Percentiles rank a stretch among this genome's conserved stretches.
Conservation (phyloP, 1,140 invertebrate genomes). For the Trissolcus basalis region DNA sequence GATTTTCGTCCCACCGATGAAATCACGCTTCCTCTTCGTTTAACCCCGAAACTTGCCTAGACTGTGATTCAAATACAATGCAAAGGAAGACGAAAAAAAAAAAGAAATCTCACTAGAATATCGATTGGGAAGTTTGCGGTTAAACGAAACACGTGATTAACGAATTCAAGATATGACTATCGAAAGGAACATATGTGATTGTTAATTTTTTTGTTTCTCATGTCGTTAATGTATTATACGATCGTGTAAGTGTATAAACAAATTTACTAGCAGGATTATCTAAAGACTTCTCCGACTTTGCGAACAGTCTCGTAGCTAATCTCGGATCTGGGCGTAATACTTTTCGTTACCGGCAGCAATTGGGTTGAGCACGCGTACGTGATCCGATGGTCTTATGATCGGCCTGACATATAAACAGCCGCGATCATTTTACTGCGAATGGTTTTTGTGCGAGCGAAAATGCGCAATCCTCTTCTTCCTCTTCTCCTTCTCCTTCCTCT, state of each 20-base stretch:
- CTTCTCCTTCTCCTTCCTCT: too few species aligned
- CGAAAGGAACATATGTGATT: not conserved
- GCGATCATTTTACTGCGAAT: not conserved
- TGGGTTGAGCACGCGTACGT: slow-evolving; percentile 41
- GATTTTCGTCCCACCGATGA: not conserved
- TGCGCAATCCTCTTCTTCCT: slow-evolving; percentile 6
- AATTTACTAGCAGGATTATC: not conserved
- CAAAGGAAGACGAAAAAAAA: too few species aligned
- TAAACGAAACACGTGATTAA: slow-evolving; percentile 31
- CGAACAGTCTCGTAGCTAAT: slow-evolving; percentile 12
- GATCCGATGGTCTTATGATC: slow-evolving; percentile 23
- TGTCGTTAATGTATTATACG: slow-evolving; percentile 13
- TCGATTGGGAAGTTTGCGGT: slow-evolving; percentile 15
- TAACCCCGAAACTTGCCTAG: too few species aligned
- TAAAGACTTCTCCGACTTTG: slow-evolving; percentile 12
- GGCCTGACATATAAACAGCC: slow-evolving; percentile 27
- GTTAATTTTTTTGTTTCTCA: too few species aligned
- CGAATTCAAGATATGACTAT: slow-evolving; percentile 10
- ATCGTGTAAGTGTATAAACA: slow-evolving; percentile 12
- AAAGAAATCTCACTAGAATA: too few species aligned
- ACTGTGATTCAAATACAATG: too few species aligned
- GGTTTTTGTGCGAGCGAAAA: not conserved
- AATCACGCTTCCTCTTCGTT: too few species aligned
- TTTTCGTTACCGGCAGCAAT: slow-evolving; percentile 31
- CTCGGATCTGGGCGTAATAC: slow-evolving; percentile 25